Evolutionary conservation across 2,888 invertebrate genomes (phyloP), one percentile per base, ranked within the genome.

Genomic region (Belgica antarctica): DNA sequence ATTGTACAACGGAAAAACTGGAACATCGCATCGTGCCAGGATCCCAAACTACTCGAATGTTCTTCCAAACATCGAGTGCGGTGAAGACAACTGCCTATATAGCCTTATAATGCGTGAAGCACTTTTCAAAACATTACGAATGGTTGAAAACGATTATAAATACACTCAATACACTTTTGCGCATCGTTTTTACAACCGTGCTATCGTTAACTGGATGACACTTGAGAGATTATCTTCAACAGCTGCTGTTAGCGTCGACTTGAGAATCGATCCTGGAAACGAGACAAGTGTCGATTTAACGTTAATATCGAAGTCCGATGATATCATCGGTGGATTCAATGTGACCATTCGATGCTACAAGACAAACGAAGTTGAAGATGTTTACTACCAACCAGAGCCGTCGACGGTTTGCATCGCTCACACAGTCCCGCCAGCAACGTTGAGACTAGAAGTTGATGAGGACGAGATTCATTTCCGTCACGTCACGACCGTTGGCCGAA

Each of bases 21-120:
- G 83, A 0, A 77, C 80, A 69, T 83, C 83, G 70, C 82, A 80
- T 62, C 77, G 83, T n/a, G 83, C 83, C 0, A 77, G 83, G 46
- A 82, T 83, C 27, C 83, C 83, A 1, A 72, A 72, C 10, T 70
- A 57, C 36, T 24, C 59, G 4, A 70, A 72, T 28, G 12, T 72
- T 1, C 1, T 59, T 7, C 31, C 36, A 12, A 12, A 61, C 24
- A 59, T 27, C 24, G 3, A 10, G 5, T 19, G 31, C 24, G 10
- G 2, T 12, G 12, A 41, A 1, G 24, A 1, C 3, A 59, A 65
- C 10, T 63, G 57, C n/a, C 10, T 12, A 1, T 71, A 63, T 62
- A 17, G 17, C 1, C n/a, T 71, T 1, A 46, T 70, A 12, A 27
- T 61, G 41, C 59, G 36, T n/a, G 5, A 62, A 5, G 70, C 61